These are phyloP conservation scores for Mercenaria mercenaria DNA, from an alignment of 1,140 invertebrate genomes.

Conservation along the genomic window DNA sequence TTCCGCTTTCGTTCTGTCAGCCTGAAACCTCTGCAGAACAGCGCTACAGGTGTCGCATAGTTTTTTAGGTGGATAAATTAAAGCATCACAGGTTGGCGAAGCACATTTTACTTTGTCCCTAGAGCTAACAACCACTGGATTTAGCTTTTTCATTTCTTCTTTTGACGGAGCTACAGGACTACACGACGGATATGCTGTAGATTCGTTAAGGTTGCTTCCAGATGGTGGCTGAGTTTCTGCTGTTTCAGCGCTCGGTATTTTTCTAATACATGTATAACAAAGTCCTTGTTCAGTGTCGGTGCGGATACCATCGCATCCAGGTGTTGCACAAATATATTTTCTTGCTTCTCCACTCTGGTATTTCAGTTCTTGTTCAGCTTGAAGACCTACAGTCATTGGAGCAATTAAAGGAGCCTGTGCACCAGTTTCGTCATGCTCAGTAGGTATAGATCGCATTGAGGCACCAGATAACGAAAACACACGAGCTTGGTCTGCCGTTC, in stretches of 20 bases:
- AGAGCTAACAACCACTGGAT: slow-evolving; percentile 68
- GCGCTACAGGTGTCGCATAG: slow-evolving; percentile 62
- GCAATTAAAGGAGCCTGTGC: neutral
- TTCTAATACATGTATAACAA: slow-evolving; percentile 55
- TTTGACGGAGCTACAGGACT: neutral
- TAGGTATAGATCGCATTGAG: slow-evolving; percentile 27
- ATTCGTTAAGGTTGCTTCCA: slow-evolving; percentile 25
- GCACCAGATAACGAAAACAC: neutral
- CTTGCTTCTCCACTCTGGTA: neutral
- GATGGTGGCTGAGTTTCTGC: neutral
- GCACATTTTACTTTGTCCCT: slow-evolving; percentile 74
- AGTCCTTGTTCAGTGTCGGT: slow-evolving; percentile 35
- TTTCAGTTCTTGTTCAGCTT: neutral
- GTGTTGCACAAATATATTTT: slow-evolving; percentile 69
- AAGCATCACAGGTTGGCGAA: slow-evolving; percentile 65
- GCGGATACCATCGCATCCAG: slow-evolving; percentile 70
- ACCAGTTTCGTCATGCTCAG: slow-evolving; percentile 37
- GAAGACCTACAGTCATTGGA: neutral
- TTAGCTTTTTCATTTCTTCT: slow-evolving; percentile 56
- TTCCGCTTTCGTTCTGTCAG: neutral
- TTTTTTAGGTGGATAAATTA: slow-evolving; percentile 67
- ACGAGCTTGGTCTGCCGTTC: neutral
- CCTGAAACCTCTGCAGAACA: slow-evolving; percentile 45
- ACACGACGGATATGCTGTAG: neutral
- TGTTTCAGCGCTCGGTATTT: neutral